A percentile compares a stretch with the other conserved stretches of the same genome.
phyloP scores from a whole-genome alignment of 2,888 invertebrate species.

The Andrena bicolor region DNA sequence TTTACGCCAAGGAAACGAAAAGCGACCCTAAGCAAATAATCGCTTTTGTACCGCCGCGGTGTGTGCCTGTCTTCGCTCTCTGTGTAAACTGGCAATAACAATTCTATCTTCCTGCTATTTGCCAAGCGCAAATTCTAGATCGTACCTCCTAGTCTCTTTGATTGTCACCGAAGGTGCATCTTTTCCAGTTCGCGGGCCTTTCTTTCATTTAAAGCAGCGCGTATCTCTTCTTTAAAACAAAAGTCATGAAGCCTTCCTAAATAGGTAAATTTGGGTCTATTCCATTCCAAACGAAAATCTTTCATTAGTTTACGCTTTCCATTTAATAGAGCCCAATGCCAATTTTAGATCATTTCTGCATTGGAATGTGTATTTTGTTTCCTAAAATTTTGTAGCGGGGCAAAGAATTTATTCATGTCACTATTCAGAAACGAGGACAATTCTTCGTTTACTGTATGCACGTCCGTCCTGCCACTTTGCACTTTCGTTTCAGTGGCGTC shows the following conservation, averaged over 20 bases:
- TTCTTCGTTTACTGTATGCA: not conserved
- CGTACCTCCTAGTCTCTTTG: slow-evolving; percentile 19
- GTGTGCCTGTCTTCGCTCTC: slow-evolving; percentile 24
- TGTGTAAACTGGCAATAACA: slow-evolving; percentile 59
- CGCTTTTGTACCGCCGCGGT: slow-evolving; percentile 55
- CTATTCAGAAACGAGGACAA: not conserved
- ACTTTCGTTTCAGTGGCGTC: slow-evolving; percentile 11
- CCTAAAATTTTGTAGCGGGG: not conserved
- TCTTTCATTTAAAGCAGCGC: not conserved
- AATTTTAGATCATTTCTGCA: not conserved
- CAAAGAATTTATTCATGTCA: not conserved
- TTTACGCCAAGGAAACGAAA: slow-evolving; percentile 74
- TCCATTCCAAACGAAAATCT: not conserved
- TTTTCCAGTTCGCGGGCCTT: not conserved
- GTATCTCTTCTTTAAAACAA: not conserved
- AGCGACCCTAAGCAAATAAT: slow-evolving; percentile 69
- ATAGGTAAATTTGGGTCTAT: not conserved
- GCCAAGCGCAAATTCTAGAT: slow-evolving; percentile 60
- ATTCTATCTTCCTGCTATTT: slow-evolving; percentile 60
- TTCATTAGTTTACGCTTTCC: not conserved
- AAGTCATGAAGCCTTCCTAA: too few relatives aligned
- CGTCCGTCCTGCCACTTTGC: not conserved
- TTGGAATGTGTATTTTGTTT: not conserved
- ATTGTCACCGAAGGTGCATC: slow-evolving; percentile 21
- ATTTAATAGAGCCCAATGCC: too few relatives aligned